Evolutionary conservation across 2,797 vertebrate species (phyloP), one percentile per base, ranked within the genome.

Genomic region (Eulemur mongoz): DNA sequence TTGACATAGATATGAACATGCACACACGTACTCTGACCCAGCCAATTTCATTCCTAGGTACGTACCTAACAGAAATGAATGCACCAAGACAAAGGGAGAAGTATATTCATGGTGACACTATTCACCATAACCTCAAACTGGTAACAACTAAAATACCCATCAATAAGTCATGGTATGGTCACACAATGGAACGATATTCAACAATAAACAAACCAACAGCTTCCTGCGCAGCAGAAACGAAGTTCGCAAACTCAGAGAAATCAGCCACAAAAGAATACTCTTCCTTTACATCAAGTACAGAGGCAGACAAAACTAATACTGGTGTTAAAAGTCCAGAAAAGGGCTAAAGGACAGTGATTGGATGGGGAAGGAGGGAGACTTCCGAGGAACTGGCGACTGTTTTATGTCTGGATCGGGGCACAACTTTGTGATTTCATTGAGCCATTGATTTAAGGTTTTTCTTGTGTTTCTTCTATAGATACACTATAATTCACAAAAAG

Each of bases 151-250:
- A 35, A 65, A 82, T 14, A 32, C 57, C 40, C 23, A 4, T 2
- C 9, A 1, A 15, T 40, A 17, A 52, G 15, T 20, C 48, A 1
- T 9, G 38, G 20, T 10, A 0, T 5, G 27, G 5, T 82, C 0
- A 1, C 23, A 3, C 12, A 9, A 4, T 0, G 1, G 30, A 43
- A 8, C 6, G 14, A 23, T 6, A 3, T 2, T 23, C 38, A 2
- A 18, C n/a, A 50, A n/a, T 10, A 40, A 45, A 35, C 38, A 6
- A 6, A 67, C 45, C 1, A 50, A 63, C 2, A 22, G 81, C 67
- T 54, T 43, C 65, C 15, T 1, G 2, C 6, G 4, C 32, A 10
- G 2, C 7, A 32, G 25, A 75, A 23, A 57, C 2, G 1, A 43
- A 52, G 13, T 22, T 59, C 54, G 9, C 8, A 0, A 2, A 82